A percentile compares a stretch with the other conserved stretches of the same genome.
phyloP scores from a whole-genome alignment of 2,113 vertebrate genomes.

The Emydocephalus ijimae region DNA sequence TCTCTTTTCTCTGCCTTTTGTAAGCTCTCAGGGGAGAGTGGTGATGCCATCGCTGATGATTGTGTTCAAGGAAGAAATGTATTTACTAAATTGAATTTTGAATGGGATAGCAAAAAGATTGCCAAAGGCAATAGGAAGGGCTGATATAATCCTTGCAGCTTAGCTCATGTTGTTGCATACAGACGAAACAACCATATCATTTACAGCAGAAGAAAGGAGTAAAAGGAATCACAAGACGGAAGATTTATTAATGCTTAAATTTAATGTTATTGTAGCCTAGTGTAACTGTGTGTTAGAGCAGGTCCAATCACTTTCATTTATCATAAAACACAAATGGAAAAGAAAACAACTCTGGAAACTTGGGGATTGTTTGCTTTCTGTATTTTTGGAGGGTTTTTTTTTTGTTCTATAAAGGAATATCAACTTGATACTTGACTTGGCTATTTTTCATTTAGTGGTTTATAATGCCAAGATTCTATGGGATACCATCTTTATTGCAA shows the following conservation, averaged over 20 bases:
- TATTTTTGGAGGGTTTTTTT: not conserved
- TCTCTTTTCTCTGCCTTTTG: conserved; percentile 17
- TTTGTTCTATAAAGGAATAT: conserved; percentile 46
- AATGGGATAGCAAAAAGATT: conserved; percentile 39
- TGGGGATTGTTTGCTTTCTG: not conserved
- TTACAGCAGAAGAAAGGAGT: not conserved
- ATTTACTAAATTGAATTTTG: conserved; percentile 41
- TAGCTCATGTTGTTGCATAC: conserved; percentile 2
- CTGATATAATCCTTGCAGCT: conserved; percentile 5
- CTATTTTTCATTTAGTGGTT: conserved; percentile 61
- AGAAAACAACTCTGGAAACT: conserved; percentile 33
- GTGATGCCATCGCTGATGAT: not conserved
- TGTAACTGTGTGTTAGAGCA: conserved; percentile 37
- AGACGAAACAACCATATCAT: conserved; percentile 19
- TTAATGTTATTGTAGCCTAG: conserved; percentile 23
- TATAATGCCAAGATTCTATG: conserved; percentile 47
- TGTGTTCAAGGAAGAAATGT: conserved; percentile 31
- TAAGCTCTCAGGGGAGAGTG: conserved; percentile 14
- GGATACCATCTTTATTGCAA: conserved; percentile 49
- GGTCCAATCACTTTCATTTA: conserved; percentile 20
- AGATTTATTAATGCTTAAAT: conserved; percentile 35
- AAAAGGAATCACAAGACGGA: not conserved
- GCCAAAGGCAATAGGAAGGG: conserved; percentile 4
- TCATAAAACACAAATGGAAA: conserved; percentile 26
- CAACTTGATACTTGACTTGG: conserved; percentile 43